Base-by-base conservation (phyloP, 1,140 invertebrate genomes). In the Drosophila asahinai region DNA sequence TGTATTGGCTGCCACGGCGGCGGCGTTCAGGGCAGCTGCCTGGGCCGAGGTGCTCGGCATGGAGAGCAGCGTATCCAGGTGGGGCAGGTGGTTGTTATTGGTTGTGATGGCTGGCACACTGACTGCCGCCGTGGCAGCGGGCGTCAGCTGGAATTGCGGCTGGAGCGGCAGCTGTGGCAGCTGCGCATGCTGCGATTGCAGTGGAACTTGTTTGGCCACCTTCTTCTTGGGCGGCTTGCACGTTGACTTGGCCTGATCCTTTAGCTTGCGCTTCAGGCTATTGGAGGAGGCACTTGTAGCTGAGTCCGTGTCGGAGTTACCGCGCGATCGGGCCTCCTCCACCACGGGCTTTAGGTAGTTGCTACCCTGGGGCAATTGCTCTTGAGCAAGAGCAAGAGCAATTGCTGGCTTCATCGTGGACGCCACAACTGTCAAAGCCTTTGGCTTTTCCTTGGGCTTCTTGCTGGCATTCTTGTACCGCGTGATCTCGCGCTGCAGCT, bases 221-320 rank as follows among this genome's bases (percentile, higher is more conserved):
- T 84, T 90, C 38, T 75, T 84, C 42, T 86, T 87, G 0, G 68
- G 51, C 40, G 66, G 70, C 51, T 87, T 84, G 47, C 2, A 30
- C 27, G 12, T 38, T 11, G 66, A 63, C n/a, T 38, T 52, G 19
- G 63, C 22, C 27, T 47, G 22, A 8, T 65, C 65, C 14, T 79
- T 64, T 3, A 84, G 43, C 60, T 84, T 87, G 12, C 84, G 81
- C 59, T 91, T 91, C 8, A 81, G 57, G 52, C 79, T 73, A 30
- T 58, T 86, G 30, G 91, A 92, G 42, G 91, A 80, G 74, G 77
- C 81, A 86, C 91, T 92, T 78, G 91, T 91, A 52, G 79, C 91
- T 38, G 91, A 92, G 70, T 92, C 91, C 27, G 91, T 92, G 57
- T 92, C 91, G 14, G 91, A 92, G 60, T 92, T 92, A 38, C 77